Conservation (phyloP, 2,888 invertebrate genomes). For the Euphydryas editha region DNA sequence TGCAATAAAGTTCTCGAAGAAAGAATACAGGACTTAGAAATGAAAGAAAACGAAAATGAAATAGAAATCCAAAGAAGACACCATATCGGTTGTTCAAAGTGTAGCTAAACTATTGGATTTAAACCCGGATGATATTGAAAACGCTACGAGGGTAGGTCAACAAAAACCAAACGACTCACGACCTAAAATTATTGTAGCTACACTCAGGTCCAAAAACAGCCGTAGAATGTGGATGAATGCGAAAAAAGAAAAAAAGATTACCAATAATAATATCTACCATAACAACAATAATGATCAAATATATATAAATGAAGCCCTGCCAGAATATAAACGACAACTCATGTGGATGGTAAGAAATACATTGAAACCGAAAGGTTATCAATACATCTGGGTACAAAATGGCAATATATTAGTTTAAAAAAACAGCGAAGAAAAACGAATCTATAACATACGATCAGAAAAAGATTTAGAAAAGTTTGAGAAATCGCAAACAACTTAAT, state of each 20-base stretch:
- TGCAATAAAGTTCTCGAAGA: slow-evolving; percentile 34
- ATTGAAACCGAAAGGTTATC: slow-evolving; percentile 24
- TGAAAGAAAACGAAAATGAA: slow-evolving; percentile 31
- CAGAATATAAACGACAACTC: slow-evolving; percentile 19
- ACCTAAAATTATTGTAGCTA: slow-evolving; percentile 9
- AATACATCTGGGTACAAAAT: slow-evolving; percentile 21
- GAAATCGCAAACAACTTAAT: too few species aligned
- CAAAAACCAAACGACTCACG: background rate
- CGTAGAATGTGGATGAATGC: slow-evolving; percentile 12
- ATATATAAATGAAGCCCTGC: slow-evolving; percentile 4
- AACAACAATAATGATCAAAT: slow-evolving; percentile 14
- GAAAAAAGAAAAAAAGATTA: slow-evolving; percentile 16
- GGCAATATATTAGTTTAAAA: background rate
- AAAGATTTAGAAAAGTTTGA: background rate
- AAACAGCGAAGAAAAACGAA: background rate
- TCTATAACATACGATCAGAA: background rate
- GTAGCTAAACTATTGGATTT: background rate
- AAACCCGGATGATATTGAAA: background rate
- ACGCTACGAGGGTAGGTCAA: slow-evolving; percentile 13
- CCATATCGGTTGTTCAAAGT: background rate
- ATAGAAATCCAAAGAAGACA: slow-evolving; percentile 23
- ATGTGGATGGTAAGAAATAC: slow-evolving; percentile 21
- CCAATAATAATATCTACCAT: slow-evolving; percentile 16
- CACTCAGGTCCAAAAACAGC: slow-evolving; percentile 12
- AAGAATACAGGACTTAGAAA: slow-evolving; percentile 20